Percentiles rank a stretch among this genome's conserved stretches.
Conservation (phyloP, 2,113 vertebrate genomes). For the Burhinus oedicnemus region DNA sequence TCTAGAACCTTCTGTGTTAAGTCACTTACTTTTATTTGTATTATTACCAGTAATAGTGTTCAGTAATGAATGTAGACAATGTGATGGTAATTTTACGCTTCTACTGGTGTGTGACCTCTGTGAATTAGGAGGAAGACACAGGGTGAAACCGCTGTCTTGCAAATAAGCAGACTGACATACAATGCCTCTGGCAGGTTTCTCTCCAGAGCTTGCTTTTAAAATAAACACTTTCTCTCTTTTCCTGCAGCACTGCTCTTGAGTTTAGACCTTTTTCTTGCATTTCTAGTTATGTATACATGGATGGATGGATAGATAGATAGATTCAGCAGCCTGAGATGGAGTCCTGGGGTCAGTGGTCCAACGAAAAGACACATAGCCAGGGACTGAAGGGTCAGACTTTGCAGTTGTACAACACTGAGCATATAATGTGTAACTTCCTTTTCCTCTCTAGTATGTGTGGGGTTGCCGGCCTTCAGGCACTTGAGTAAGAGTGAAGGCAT, state of each 20-base stretch:
- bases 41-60: background rate
- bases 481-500: background rate
- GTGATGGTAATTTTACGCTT: background rate
- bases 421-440: background rate
- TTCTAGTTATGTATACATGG: background rate
- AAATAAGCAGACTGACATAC: background rate
- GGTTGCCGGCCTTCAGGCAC: background rate
- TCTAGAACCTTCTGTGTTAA: slow-evolving; percentile 24
- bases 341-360: background rate
- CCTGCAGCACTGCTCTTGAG: background rate
- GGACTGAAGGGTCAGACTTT: background rate
- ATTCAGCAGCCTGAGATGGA: background rate
- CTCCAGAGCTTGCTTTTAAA: background rate
- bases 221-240: background rate
- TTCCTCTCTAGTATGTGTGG: background rate
- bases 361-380: background rate
- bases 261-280: background rate
- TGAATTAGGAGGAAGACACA: background rate
- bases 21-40: slow-evolving; percentile 1
- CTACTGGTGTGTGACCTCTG: background rate
- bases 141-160: background rate
- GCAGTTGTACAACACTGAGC: background rate
- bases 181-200: background rate
- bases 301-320: background rate
- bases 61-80: background rate